Conservation (phyloP, 2,888 invertebrate genomes). For the Dorcus parallelipipedus region DNA sequence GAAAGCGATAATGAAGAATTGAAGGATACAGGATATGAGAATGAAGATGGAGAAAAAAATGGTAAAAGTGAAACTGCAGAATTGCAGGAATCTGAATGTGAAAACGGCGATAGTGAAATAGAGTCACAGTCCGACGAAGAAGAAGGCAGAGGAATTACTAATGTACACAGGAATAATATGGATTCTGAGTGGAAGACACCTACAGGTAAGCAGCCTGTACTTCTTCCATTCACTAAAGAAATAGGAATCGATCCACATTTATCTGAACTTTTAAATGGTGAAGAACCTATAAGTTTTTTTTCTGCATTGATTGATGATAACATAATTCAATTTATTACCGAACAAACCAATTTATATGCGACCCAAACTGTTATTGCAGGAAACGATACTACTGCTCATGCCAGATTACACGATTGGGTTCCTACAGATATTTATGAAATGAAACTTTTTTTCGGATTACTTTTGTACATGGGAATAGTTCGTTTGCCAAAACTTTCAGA, state of each 20-base stretch:
- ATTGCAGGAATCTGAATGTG: neutral
- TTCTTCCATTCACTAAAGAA: neutral
- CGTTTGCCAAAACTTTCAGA: conserved; percentile 22
- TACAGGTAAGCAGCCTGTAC: neutral
- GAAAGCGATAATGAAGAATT: neutral
- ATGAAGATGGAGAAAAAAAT: neutral
- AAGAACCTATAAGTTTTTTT: neutral
- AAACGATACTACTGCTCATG: conserved; percentile 12
- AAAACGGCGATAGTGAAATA: neutral
- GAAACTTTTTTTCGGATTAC: neutral
- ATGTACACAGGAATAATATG: neutral
- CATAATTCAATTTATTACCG: conserved; percentile 18
- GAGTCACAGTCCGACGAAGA: neutral
- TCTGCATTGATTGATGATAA: conserved; percentile 14
- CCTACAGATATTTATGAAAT: conserved; percentile 4
- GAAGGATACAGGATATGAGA: neutral
- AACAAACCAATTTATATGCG: conserved; percentile 22
- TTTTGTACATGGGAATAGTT: conserved; percentile 25
- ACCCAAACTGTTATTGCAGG: conserved; percentile 15
- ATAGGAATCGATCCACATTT: neutral
- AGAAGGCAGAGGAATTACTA: neutral
- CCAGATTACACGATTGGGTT: conserved; percentile 18
- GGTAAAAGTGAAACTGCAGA: neutral
- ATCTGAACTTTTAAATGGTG: neutral
- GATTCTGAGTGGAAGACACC: neutral